A percentile compares a stretch with the other conserved stretches of the same genome.
phyloP scores from a whole-genome alignment of 2,797 vertebrate species.

The Sebastes hopkinsi region DNA sequence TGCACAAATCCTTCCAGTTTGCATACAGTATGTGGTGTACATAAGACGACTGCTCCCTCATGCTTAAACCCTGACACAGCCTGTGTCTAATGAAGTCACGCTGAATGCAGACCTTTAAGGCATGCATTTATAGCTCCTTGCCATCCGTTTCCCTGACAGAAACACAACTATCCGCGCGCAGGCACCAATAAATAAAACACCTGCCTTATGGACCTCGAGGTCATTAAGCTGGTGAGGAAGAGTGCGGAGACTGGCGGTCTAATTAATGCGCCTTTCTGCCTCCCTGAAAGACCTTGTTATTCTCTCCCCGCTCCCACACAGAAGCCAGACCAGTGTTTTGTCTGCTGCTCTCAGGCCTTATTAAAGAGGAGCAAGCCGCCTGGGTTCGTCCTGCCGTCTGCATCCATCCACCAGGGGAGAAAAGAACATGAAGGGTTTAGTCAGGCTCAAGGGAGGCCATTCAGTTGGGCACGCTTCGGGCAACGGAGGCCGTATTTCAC shows the following conservation, averaged over 20 bases:
- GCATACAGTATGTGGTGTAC: neutral
- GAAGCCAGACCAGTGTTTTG: constrained; percentile 31
- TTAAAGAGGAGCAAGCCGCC: constrained; percentile 44
- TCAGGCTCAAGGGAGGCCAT: constrained; percentile 36
- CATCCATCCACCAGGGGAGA: constrained; percentile 39
- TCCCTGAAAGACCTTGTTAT: constrained; percentile 63
- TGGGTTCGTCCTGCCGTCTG: constrained; percentile 36
- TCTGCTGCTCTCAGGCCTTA: constrained; percentile 55
- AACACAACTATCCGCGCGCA: constrained; percentile 22
- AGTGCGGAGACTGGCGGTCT: constrained; percentile 40
- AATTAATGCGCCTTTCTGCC: constrained; percentile 57
- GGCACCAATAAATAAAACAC: constrained; percentile 41
- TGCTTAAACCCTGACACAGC: neutral
- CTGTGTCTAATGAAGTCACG: constrained; percentile 25
- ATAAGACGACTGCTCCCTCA: neutral
- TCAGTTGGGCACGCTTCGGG: constrained; percentile 30
- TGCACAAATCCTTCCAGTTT: neutral
- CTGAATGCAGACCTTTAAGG: constrained; percentile 11
- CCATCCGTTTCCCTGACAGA: constrained; percentile 15
- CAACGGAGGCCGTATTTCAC: constrained; percentile 19
- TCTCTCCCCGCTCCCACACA: constrained; percentile 32
- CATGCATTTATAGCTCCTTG: constrained; percentile 14
- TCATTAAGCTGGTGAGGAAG: constrained; percentile 54
- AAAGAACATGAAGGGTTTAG: constrained; percentile 54
- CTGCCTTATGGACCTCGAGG: constrained; percentile 42